These are phyloP conservation scores for Eulemur rubriventer DNA, from an alignment of 2,797 vertebrate species.

Conservation along the genomic window DNA sequence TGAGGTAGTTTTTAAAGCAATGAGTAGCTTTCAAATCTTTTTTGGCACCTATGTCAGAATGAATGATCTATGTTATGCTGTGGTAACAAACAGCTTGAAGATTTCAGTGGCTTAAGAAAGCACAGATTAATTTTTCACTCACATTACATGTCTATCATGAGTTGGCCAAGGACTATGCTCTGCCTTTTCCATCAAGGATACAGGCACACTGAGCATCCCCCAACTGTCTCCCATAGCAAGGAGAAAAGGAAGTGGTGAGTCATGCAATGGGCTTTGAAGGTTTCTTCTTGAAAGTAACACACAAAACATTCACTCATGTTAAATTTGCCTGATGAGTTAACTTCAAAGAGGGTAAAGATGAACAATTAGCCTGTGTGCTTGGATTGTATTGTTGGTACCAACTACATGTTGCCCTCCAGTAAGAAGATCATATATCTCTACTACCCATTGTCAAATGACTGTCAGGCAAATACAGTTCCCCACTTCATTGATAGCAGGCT, in stretches of 20 bases:
- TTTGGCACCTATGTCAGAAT: background rate
- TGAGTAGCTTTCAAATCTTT: background rate
- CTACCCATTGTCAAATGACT: background rate
- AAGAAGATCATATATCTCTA: background rate
- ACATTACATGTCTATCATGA: background rate
- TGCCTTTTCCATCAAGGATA: background rate
- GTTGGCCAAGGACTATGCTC: background rate
- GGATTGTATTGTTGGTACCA: background rate
- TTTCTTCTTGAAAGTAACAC: background rate
- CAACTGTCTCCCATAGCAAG: background rate
- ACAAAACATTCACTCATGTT: background rate
- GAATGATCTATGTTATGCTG: background rate
- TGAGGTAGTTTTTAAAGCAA: background rate
- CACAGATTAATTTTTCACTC: background rate
- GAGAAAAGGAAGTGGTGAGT: background rate
- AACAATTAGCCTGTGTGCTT: background rate
- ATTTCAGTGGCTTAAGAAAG: constrained; percentile 2
- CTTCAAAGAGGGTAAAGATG: background rate
- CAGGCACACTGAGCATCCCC: background rate
- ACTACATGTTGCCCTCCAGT: background rate
- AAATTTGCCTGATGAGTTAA: background rate
- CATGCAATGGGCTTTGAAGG: background rate
- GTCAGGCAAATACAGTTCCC: background rate
- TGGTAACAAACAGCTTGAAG: background rate
- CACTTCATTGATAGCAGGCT: background rate